phyloP scores from a whole-genome alignment of 2,888 invertebrate species.

The Herminia tarsipennalis region DNA sequence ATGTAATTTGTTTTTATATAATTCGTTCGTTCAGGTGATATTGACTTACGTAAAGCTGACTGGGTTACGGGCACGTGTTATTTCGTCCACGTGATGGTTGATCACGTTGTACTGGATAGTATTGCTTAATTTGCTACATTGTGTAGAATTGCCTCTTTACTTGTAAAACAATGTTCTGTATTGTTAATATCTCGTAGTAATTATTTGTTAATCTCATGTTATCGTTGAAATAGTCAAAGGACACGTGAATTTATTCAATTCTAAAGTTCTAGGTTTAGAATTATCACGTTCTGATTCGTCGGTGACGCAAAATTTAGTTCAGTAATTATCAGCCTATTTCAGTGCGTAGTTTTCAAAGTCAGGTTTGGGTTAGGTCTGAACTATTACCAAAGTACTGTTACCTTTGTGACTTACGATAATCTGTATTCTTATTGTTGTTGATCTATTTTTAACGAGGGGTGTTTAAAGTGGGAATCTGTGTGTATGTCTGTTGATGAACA shows the following conservation, averaged over 20 bases:
- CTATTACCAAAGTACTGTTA: too few species aligned
- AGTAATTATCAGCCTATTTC: too few species aligned
- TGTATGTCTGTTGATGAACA: too few species aligned
- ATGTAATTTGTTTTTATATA: conserved; percentile 3
- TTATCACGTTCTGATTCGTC: too few species aligned
- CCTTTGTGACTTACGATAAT: too few species aligned
- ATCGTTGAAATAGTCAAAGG: neutral
- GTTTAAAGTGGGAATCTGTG: too few species aligned
- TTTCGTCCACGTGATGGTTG: conserved; percentile 21
- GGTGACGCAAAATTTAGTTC: too few species aligned
- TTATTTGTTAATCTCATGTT: neutral
- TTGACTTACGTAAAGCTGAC: conserved; percentile 8
- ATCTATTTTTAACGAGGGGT: too few species aligned
- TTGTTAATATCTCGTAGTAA: neutral
- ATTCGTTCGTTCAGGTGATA: conserved; percentile 2
- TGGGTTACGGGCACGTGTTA: conserved; percentile 30
- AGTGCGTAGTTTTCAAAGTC: too few species aligned
- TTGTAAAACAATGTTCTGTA: conserved; percentile 17
- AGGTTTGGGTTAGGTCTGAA: too few species aligned
- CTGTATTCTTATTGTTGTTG: too few species aligned
- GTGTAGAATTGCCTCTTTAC: conserved; percentile 10
- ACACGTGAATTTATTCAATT: neutral
- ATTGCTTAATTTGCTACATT: conserved; percentile 21
- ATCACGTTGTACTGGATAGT: conserved; percentile 41
- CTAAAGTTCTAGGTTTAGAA: neutral